Evolutionary conservation across 2,113 vertebrate species (phyloP).

Genomic region (Psilopogon haemacephalus): DNA sequence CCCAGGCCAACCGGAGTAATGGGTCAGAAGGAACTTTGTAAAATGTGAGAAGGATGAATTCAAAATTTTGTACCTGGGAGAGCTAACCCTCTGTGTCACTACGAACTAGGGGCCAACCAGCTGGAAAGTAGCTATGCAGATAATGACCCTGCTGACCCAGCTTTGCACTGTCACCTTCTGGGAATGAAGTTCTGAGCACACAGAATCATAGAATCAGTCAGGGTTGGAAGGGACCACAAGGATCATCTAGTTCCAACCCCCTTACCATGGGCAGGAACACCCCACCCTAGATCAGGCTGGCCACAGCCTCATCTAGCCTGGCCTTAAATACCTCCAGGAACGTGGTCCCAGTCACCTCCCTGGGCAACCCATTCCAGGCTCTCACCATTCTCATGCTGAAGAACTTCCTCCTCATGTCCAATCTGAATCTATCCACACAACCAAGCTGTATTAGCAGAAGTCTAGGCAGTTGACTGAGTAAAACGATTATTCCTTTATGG

Average conservation of each 20-base stretch:
- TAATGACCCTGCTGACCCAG: accelerated
- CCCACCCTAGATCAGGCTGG: no score
- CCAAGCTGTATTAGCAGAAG: background rate
- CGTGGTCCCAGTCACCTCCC: no score
- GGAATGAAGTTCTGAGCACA: background rate
- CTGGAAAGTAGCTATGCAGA: background rate
- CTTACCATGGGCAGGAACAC: no score
- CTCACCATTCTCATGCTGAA: no score
- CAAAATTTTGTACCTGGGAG: background rate
- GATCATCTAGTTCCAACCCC: no score
- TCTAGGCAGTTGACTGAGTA: background rate
- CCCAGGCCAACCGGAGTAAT: background rate
- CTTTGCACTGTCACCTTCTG: background rate
- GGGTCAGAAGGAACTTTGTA: background rate
- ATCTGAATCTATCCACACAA: no score
- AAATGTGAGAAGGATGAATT: accelerated
- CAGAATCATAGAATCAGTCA: no score
- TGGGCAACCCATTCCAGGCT: no score
- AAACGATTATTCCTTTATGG: background rate
- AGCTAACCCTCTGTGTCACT: accelerated
- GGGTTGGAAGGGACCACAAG: no score
- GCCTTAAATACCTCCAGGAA: no score
- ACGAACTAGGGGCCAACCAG: background rate
- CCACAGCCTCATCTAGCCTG: no score
- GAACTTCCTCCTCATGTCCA: no score